These are phyloP conservation scores for Fulica atra DNA, from an alignment of 2,113 vertebrate genomes.

Conservation along the genomic window DNA sequence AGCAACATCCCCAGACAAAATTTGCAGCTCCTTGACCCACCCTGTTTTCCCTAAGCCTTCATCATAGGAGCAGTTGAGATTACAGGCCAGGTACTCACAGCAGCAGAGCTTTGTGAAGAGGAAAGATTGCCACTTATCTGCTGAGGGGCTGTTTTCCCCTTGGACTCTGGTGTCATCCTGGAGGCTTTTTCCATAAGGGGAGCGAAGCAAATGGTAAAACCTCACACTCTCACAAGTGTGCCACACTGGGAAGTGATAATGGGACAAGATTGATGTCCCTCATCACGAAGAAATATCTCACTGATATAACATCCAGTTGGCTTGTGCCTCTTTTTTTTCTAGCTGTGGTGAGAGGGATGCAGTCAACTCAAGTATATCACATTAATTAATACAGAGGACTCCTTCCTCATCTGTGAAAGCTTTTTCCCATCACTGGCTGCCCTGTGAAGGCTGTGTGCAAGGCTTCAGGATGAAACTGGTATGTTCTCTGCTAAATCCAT, in stretches of 20 bases:
- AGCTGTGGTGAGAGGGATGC: background rate
- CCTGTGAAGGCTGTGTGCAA: background rate
- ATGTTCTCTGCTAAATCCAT: background rate
- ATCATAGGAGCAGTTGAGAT: background rate
- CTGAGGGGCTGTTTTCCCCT: background rate
- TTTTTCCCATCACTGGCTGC: background rate
- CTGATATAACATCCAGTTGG: too few relatives aligned
- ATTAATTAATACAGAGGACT: background rate
- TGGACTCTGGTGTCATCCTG: background rate
- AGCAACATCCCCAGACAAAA: background rate
- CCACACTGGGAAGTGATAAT: too few relatives aligned
- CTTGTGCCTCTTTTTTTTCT: background rate
- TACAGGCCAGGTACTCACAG: background rate
- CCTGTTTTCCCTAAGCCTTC: background rate
- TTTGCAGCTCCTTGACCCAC: background rate
- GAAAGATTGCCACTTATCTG: background rate
- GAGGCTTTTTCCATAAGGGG: fast-evolving
- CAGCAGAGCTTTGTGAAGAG: background rate
- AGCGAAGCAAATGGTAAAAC: background rate
- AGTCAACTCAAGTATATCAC: background rate
- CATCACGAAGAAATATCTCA: background rate
- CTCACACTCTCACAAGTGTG: background rate
- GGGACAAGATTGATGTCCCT: fast-evolving
- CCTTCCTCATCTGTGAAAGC: background rate
- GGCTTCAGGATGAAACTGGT: background rate